These are phyloP conservation scores for Podarcis lilfordi DNA, from an alignment of 2,797 vertebrate species.

Conservation along the genomic window DNA sequence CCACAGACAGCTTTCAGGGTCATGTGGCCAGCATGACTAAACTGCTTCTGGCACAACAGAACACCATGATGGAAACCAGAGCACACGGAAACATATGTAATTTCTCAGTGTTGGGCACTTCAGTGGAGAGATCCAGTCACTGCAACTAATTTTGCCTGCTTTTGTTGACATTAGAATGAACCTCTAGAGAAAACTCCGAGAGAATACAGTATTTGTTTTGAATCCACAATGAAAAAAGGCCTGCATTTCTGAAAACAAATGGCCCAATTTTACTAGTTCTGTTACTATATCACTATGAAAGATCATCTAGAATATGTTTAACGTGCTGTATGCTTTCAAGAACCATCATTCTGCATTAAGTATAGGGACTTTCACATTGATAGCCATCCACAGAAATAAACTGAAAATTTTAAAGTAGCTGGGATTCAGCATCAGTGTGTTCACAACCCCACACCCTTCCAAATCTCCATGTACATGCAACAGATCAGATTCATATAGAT, in stretches of 20 bases:
- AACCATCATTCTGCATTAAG: background rate
- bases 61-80: too few relatives aligned
- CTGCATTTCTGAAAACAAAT: background rate
- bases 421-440: too few relatives aligned
- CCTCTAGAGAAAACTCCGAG: background rate
- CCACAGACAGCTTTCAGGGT: too few relatives aligned
- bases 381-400: too few relatives aligned
- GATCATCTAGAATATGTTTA: background rate
- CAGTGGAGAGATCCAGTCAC: background rate
- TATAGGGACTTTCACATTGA: too few relatives aligned
- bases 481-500: fast-evolving
- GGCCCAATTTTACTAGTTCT: background rate
- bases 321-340: background rate
- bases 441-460: too few relatives aligned
- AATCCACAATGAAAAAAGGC: background rate
- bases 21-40: too few relatives aligned
- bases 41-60: too few relatives aligned
- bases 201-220: background rate
- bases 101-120: background rate
- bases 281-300: background rate
- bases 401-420: too few relatives aligned
- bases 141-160: background rate
- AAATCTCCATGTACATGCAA: background rate
- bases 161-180: background rate
- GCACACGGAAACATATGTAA: too few relatives aligned